A percentile compares a stretch with the other conserved stretches of the same genome.
Evolutionary conservation across 2,113 vertebrate genomes (phyloP).

Genomic region (Choloepus hoffmanni): DNA sequence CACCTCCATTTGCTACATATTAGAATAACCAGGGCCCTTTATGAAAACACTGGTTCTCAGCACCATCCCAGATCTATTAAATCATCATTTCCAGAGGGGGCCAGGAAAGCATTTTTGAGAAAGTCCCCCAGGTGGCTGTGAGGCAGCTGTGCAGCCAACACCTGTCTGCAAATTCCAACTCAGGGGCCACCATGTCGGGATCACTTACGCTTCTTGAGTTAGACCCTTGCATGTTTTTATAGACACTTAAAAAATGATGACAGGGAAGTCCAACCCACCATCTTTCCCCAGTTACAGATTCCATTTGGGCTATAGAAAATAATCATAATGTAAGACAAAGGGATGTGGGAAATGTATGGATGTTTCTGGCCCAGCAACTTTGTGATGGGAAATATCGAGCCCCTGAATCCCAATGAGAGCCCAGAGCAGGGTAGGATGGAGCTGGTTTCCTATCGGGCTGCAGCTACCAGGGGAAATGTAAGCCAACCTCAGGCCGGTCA

Average conservation of each 20-base stretch:
- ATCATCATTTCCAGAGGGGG: neutral
- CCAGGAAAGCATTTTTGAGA: neutral
- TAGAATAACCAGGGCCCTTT: neutral
- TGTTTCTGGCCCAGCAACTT: neutral
- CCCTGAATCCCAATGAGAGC: neutral
- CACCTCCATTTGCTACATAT: neutral
- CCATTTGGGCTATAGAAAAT: neutral
- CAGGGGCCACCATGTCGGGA: neutral
- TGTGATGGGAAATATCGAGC: neutral
- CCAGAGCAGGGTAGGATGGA: neutral
- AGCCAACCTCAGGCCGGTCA: neutral
- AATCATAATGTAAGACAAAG: neutral
- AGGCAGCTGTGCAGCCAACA: neutral
- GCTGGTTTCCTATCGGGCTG: neutral
- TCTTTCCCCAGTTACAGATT: neutral
- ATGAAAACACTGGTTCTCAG: neutral
- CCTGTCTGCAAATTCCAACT: neutral
- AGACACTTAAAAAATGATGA: neutral
- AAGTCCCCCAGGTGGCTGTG: neutral
- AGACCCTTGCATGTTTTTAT: neutral
- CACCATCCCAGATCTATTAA: neutral
- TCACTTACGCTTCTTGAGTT: neutral
- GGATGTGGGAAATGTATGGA: neutral
- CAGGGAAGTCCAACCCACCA: neutral
- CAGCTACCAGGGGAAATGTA: neutral